phyloP scores from a whole-genome alignment of 2,113 vertebrate species.

The Myocastor coypus region DNA sequence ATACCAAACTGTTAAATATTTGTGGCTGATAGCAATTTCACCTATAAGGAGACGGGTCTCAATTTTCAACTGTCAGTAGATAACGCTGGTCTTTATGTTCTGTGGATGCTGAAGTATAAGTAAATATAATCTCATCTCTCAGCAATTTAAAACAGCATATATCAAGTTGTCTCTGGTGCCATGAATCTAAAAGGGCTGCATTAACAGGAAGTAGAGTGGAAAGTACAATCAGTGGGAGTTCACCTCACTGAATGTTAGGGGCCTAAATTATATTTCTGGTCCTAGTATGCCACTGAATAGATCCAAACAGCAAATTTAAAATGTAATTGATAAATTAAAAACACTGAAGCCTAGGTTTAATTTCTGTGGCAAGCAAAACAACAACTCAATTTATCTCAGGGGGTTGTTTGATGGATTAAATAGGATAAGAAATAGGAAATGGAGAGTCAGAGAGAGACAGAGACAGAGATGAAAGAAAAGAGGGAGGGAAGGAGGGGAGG shows the following conservation, averaged over 20 bases:
- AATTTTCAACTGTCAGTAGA: conserved; percentile 48
- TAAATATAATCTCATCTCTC: conserved; percentile 39
- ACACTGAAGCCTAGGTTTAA: conserved; percentile 23
- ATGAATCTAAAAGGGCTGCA: not conserved
- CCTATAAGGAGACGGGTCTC: not conserved
- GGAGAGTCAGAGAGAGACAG: not conserved
- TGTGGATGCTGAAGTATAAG: conserved; percentile 14
- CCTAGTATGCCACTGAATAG: not conserved
- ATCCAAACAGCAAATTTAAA: not conserved
- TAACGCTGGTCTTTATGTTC: conserved; percentile 2
- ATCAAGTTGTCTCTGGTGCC: conserved; percentile 27
- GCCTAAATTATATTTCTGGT: conserved; percentile 20
- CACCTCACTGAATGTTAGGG: not conserved
- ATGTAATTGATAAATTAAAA: conserved; percentile 36
- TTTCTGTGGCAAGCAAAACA: conserved; percentile 7
- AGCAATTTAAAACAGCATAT: conserved; percentile 38
- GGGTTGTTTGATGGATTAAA: not conserved
- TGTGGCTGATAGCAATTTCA: conserved; percentile 22
- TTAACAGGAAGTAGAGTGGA: conserved; percentile 6
- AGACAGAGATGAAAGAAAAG: not conserved
- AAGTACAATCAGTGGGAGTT: not conserved
- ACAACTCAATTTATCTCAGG: not conserved
- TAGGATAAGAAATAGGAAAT: not conserved
- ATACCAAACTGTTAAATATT: conserved; percentile 41
- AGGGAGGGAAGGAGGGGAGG: not conserved